Evolutionary conservation across 1,140 invertebrate species (phyloP), one percentile per base, ranked within the genome.

Genomic region (Gonatopus flavifemur): DNA sequence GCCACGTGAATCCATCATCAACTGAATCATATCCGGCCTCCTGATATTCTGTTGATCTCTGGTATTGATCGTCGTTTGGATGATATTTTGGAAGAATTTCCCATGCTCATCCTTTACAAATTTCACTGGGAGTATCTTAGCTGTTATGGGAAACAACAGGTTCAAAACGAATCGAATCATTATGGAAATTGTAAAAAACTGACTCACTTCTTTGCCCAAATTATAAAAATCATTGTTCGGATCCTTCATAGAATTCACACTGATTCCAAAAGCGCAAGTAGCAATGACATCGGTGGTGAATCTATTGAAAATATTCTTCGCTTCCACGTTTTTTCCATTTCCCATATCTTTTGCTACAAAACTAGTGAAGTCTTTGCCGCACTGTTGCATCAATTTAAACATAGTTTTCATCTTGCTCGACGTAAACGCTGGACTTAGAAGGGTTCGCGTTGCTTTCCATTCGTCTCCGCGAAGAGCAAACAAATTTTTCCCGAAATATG

Each of bases 181-280:
- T 5, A 33, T 13, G 10, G 9, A 5, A 5, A 33, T 9, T 9
- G 9, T 15, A 4, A n/a, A n/a, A 15, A 59, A 57, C 28, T 44
- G 50, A 9, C 46, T 48, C 4, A 38, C 32, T 13, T 54, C 47
- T 33, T 52, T 53, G 2, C 55, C 60, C 37, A 56, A 33, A 13
- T 46, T 4, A 37, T 61, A 64, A 48, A 64, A 64, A 16, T 64
- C 51, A 21, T 64, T 64, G 12, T 57, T 38, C 19, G 40, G 19
- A 49, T 79, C 55, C 1, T 66, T 57, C 13, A 77, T 54, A 0
- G 83, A 83, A 52, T 85, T 78, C 2, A 83, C 76, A 13, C 69
- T 55, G 0, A 80, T 42, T 0, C 78, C 78, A 46, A 79, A 80
- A 2, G 77, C 76, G 35, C 65, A 67, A 3, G 58, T 66, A 2